phyloP scores from a whole-genome alignment of 1,140 invertebrate genomes.

The Anastatus disparis region DNA sequence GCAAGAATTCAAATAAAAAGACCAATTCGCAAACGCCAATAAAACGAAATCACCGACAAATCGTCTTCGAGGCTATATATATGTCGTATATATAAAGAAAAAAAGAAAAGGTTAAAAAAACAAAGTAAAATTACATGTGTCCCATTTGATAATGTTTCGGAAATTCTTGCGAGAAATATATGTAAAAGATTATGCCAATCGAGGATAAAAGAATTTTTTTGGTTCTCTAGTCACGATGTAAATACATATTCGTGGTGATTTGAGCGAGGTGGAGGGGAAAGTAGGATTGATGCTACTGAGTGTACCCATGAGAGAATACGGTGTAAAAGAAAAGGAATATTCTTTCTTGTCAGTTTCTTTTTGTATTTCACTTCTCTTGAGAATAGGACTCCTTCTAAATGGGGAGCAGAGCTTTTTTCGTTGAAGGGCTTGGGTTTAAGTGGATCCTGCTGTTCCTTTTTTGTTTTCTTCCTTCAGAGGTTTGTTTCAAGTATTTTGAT shows the following conservation, averaged over 20 bases:
- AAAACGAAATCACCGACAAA: conserved; percentile 37
- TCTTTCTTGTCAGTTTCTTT: no score
- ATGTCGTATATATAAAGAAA: no score
- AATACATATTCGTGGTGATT: not conserved
- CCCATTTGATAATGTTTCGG: conserved; percentile 23
- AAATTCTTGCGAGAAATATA: not conserved
- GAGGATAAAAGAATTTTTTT: not conserved
- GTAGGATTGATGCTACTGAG: conserved; percentile 29
- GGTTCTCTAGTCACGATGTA: not conserved
- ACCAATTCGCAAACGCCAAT: conserved; percentile 27
- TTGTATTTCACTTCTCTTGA: no score
- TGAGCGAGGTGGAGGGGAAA: not conserved
- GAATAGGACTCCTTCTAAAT: no score
- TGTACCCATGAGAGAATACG: conserved; percentile 10
- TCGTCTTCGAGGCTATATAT: conserved; percentile 4
- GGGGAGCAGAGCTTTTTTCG: no score
- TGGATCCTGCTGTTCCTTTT: no score
- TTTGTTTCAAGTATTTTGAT: no score
- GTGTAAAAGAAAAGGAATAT: no score
- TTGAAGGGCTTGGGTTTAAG: no score
- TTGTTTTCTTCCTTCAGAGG: no score
- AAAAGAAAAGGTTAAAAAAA: not conserved
- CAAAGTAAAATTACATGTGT: conserved; percentile 2
- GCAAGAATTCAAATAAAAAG: conserved; percentile 36
- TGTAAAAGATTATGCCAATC: not conserved